Conservation (phyloP, 2,888 invertebrate species). For the Spicauda simplicius region DNA sequence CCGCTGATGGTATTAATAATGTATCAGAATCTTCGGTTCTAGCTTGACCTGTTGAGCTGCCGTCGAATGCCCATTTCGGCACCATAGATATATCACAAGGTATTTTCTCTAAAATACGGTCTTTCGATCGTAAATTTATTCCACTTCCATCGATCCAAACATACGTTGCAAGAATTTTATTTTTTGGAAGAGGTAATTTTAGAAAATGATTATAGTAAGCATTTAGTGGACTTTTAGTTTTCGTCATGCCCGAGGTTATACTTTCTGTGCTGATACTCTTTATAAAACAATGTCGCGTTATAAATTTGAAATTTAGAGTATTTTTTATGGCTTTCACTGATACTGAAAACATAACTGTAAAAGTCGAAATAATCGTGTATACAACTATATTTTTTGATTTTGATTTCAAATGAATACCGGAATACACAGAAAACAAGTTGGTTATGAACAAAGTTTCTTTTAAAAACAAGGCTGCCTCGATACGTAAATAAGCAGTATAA, state of each 20-base stretch:
- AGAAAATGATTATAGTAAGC: constrained; percentile 61
- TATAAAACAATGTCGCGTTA: neutral
- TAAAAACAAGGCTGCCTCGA: neutral
- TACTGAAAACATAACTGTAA: constrained; percentile 8
- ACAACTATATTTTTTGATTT: neutral
- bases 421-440: constrained; percentile 9
- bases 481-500: neutral
- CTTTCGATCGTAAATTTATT: constrained; percentile 88
- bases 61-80: constrained; percentile 96
- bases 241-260: constrained; percentile 50
- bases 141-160: constrained; percentile 93
- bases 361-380: neutral
- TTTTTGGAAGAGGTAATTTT: constrained; percentile 80
- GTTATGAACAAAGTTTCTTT: constrained; percentile 3
- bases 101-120: constrained; percentile 85
- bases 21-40: constrained; percentile 93
- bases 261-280: constrained; percentile 46
- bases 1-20: constrained; percentile 93
- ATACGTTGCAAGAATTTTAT: constrained; percentile 88
- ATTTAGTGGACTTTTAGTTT: constrained; percentile 51
- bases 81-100: constrained; percentile 80
- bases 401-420: neutral
- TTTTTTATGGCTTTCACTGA: constrained; percentile 5
- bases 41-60: constrained; percentile 96
- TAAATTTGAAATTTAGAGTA: neutral